A percentile compares a stretch with the other conserved stretches of the same genome.
phyloP scores from a whole-genome alignment of 2,797 vertebrate genomes.

The Poecilia velifera region DNA sequence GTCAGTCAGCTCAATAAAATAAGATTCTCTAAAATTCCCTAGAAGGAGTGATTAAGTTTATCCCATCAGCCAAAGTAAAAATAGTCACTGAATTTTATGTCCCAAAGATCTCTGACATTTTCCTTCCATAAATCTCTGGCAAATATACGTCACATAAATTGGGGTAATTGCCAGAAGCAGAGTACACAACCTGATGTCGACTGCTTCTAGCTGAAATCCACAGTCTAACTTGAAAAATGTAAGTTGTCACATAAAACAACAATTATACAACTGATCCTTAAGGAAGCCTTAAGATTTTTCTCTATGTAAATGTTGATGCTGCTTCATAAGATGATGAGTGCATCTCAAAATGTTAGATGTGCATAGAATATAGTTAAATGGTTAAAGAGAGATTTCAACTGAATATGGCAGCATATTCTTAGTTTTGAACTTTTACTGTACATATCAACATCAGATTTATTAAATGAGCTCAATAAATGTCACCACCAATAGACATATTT shows the following conservation, averaged over 20 bases:
- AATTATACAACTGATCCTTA: too few species aligned
- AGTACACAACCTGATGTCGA: too few species aligned
- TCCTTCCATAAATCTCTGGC: neutral
- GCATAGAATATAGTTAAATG: too few species aligned
- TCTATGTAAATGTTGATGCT: too few species aligned
- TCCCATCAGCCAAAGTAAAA: constrained; percentile 44
- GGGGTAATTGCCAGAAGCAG: too few species aligned
- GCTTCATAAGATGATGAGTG: too few species aligned
- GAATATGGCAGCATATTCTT: neutral
- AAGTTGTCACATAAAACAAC: neutral
- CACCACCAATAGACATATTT: neutral
- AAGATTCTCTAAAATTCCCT: constrained; percentile 32
- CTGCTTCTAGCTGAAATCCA: too few species aligned
- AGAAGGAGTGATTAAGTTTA: constrained; percentile 30
- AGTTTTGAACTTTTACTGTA: neutral
- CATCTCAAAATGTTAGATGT: too few species aligned
- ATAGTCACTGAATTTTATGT: constrained; percentile 38
- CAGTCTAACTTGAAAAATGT: neutral
- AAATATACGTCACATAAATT: neutral
- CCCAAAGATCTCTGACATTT: constrained; percentile 23
- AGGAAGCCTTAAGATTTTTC: too few species aligned
- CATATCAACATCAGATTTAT: neutral
- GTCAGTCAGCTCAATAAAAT: constrained; percentile 27
- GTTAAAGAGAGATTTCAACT: neutral
- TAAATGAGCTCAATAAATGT: neutral